Base-by-base conservation (phyloP, 1,140 invertebrate genomes). In the Ips typographus region DNA sequence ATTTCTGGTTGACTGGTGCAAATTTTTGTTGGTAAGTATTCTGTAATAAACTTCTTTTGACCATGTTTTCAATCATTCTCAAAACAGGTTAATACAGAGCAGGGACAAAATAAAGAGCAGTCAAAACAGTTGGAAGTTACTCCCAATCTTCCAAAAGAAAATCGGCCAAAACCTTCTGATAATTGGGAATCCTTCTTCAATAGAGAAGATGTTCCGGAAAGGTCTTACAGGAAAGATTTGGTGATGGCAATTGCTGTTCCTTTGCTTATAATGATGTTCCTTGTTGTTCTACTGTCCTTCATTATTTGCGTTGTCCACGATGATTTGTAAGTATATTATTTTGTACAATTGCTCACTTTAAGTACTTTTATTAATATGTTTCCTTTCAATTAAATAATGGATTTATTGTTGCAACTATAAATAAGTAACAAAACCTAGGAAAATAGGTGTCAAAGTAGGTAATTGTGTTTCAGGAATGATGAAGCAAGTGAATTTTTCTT, bases 1-100 rank as follows among this genome's bases (percentile, higher is more conserved):
- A 6, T 90, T 95, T 74, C 85, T 88, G 42, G 78, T 95, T 22
- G 94, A 96, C 79, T 96, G 94, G 94, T 96, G 94, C 75, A 89
- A 89, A 58, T 95, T 96, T 77, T 85, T 88, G 80, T 82, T 95
- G 83, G 91, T 93, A 79, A 7, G 22, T 22, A 22, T 22, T 22
- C 22, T 22, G 22, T 22, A 22, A 22, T 22, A 22, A 22, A 22
- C 22, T 22, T 22, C 22, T 22, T 22, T 22, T 22, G 22, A 22
- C 22, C 22, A 22, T 22, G 22, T 22, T 22, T 22, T 22, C 22
- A 22, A 22, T 22, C 22, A 22, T 22, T 22, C 44, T 49, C 6
- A 47, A 36, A 49, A 43, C 60, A 42, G 4, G n/a, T 51, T 49
- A n/a, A 52, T 49, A 49, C 22, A 42, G 37, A 49, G 7, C 2